Conservation (phyloP, 2,888 invertebrate genomes). For the Lasioglossum morio region DNA sequence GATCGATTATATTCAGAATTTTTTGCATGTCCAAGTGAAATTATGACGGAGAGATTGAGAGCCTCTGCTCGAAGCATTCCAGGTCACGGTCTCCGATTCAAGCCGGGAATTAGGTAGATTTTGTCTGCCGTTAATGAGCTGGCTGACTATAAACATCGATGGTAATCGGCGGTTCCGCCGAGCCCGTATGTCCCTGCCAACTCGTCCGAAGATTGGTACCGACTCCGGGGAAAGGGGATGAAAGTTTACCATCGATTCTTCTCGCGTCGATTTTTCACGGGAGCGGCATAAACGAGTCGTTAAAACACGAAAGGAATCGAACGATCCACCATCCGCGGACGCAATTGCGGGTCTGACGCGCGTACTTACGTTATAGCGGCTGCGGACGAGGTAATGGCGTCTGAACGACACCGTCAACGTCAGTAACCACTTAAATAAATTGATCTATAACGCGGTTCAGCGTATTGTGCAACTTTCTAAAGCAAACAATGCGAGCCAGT, state of each 20-base stretch:
- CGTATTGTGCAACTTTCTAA: slow-evolving; percentile 58
- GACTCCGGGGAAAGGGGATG: background rate
- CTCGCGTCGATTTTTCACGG: background rate
- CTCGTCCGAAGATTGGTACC: background rate
- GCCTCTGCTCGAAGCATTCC: background rate
- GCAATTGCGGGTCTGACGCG: slow-evolving; percentile 4
- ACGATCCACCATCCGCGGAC: slow-evolving; percentile 5
- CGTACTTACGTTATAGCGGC: slow-evolving; percentile 15
- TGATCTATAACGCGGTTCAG: slow-evolving; percentile 71
- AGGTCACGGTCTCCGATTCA: slow-evolving; percentile 16
- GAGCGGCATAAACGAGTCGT: background rate
- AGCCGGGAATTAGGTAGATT: background rate
- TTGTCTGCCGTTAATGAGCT: background rate
- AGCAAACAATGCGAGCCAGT: slow-evolving; percentile 27
- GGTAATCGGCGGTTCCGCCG: background rate
- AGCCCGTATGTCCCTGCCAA: background rate
- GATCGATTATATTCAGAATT: background rate
- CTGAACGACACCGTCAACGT: slow-evolving; percentile 65
- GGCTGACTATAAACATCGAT: background rate
- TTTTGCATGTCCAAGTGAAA: background rate
- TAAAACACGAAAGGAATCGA: background rate
- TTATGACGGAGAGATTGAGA: background rate
- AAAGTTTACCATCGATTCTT: background rate
- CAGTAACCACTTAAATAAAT: slow-evolving; percentile 75
- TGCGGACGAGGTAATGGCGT: slow-evolving; percentile 74